Percentiles rank a stretch among this genome's conserved stretches.
These are phyloP conservation scores for Poeciliopsis presidionis DNA, from an alignment of 2,797 vertebrate species.

Conservation along the genomic window DNA sequence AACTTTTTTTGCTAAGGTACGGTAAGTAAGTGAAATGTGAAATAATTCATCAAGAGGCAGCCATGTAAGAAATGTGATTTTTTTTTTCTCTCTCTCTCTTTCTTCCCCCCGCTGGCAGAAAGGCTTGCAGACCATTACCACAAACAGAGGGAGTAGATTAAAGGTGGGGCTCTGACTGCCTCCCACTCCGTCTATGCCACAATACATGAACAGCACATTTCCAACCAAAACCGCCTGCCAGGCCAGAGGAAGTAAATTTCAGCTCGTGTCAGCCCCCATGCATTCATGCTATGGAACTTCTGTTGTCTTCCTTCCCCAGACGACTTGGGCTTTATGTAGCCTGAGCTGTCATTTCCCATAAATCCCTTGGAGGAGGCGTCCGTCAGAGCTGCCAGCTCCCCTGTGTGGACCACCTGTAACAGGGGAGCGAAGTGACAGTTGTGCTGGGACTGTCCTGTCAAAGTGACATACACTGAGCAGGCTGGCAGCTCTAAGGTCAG, in stretches of 20 bases:
- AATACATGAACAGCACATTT: slow-evolving; percentile 64
- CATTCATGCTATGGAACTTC: slow-evolving; percentile 48
- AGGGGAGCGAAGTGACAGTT: slow-evolving; percentile 69
- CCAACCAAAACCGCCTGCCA: slow-evolving; percentile 51
- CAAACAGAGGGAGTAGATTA: slow-evolving; percentile 69
- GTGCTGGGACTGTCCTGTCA: slow-evolving; percentile 65
- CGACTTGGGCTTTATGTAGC: slow-evolving; percentile 79
- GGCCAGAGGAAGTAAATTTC: slow-evolving; percentile 60
- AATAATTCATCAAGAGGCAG: slow-evolving; percentile 77
- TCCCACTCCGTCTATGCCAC: not conserved
- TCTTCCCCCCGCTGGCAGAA: slow-evolving; percentile 32
- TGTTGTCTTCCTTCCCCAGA: slow-evolving; percentile 51
- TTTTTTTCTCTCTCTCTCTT: slow-evolving; percentile 17
- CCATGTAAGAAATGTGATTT: slow-evolving; percentile 77
- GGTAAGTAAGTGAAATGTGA: slow-evolving; percentile 79
- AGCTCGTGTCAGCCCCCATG: slow-evolving; percentile 55
- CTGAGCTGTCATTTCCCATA: slow-evolving; percentile 85
- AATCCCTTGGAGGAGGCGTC: slow-evolving; percentile 80
- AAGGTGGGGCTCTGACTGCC: slow-evolving; percentile 39
- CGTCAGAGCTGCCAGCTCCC: slow-evolving; percentile 82
- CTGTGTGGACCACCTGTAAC: slow-evolving; percentile 76
- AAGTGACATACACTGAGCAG: slow-evolving; percentile 39
- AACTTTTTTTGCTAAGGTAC: slow-evolving; percentile 73
- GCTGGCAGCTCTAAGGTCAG: slow-evolving; percentile 29
- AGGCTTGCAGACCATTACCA: slow-evolving; percentile 64